These are phyloP conservation scores for Mionectes olivaceus DNA, from an alignment of 2,797 vertebrate genomes.

Conservation along the genomic window DNA sequence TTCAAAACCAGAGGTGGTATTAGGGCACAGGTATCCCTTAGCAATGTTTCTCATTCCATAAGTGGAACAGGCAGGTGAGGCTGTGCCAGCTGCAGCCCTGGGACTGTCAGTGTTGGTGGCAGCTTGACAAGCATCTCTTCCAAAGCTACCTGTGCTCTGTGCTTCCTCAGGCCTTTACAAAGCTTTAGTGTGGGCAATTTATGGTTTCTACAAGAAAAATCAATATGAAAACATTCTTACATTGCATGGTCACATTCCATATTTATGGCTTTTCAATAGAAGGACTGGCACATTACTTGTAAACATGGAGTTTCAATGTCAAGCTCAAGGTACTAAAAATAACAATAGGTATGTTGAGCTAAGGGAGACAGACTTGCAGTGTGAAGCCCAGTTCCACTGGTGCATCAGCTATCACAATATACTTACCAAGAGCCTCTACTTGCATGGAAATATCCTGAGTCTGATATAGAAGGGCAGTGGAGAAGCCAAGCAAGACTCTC, in stretches of 20 bases:
- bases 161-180: neutral
- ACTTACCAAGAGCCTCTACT: neutral
- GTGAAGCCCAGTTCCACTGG: neutral
- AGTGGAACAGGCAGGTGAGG: neutral
- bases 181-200: neutral
- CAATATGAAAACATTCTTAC: neutral
- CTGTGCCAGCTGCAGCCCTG: neutral
- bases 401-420: neutral
- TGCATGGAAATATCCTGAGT: neutral
- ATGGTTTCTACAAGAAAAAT: neutral
- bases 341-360: neutral
- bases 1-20: neutral
- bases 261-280: neutral
- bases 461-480: neutral
- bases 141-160: neutral
- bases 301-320: neutral
- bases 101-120: neutral
- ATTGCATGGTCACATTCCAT: neutral
- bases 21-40: neutral
- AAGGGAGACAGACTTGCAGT: neutral
- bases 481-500: neutral
- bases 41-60: neutral
- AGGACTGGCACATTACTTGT: neutral
- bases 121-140: neutral
- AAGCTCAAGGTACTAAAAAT: neutral